A percentile compares a stretch with the other conserved stretches of the same genome.
Conservation (phyloP, 1,140 invertebrate species). For the Lepidurus arcticus region DNA sequence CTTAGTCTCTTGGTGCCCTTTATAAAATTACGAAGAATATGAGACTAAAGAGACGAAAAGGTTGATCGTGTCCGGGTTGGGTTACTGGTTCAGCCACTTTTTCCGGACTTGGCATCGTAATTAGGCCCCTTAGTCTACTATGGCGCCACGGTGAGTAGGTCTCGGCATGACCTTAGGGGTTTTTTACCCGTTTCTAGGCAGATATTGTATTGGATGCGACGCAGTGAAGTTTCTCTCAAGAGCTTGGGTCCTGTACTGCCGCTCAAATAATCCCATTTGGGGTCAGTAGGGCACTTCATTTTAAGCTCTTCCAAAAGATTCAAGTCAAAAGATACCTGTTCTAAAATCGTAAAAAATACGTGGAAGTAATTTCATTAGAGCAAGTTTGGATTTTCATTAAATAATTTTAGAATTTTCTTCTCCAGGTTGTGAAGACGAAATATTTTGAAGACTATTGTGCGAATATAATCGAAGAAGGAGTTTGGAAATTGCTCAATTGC, state of each 20-base stretch:
- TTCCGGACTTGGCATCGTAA: background rate
- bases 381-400: no score
- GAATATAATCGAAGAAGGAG: background rate
- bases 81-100: background rate
- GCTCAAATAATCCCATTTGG: background rate
- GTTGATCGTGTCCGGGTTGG: background rate
- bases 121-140: background rate
- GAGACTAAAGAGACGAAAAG: background rate
- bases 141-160: background rate
- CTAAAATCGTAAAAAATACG: background rate
- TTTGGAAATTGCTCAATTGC: background rate
- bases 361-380: no score
- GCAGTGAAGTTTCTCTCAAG: background rate
- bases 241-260: background rate
- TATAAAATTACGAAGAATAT: background rate
- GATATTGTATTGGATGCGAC: background rate
- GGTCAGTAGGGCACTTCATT: background rate
- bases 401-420: background rate
- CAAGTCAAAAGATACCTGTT: background rate
- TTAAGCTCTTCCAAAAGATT: background rate
- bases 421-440: background rate
- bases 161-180: conserved; percentile 1
- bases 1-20: no score
- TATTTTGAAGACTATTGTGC: background rate
- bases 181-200: background rate